These are phyloP conservation scores for Drosophila busckii DNA, from an alignment of 1,140 invertebrate genomes.

Conservation along the genomic window DNA sequence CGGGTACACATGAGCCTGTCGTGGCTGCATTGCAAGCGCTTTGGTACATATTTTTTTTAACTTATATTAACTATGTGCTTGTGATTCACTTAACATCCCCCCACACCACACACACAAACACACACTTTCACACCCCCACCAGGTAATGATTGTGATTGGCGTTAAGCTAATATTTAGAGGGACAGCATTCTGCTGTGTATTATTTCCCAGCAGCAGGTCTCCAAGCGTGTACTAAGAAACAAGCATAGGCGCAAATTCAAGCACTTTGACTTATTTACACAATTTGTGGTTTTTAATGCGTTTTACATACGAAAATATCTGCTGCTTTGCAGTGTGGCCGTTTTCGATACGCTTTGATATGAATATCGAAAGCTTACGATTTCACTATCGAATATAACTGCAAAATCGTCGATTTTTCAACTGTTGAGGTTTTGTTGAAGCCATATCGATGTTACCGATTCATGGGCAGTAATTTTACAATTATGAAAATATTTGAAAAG, in stretches of 20 bases:
- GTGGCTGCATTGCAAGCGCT: conserved; percentile 83
- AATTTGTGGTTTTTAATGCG: conserved; percentile 50
- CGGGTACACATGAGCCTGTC: conserved; percentile 79
- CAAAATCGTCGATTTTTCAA: no score
- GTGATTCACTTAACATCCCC: conserved; percentile 71
- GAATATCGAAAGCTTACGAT: no score
- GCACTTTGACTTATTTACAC: conserved; percentile 23
- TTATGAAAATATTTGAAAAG: no score
- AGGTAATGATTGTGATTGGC: conserved; percentile 38
- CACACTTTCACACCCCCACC: conserved; percentile 47
- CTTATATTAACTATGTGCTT: conserved; percentile 38
- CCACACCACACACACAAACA: conserved; percentile 23
- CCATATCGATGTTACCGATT: no score
- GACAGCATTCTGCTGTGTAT: conserved; percentile 43
- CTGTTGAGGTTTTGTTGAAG: no score
- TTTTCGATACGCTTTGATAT: no score
- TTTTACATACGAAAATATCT: conserved; percentile 54
- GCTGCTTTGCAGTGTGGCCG: conserved; percentile 32
- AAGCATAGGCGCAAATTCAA: conserved; percentile 14
- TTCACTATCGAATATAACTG: no score
- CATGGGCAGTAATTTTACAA: no score
- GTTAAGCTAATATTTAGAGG: conserved; percentile 43
- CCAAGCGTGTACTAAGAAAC: conserved; percentile 5
- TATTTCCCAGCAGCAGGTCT: conserved; percentile 8
- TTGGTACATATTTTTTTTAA: conserved; percentile 81